Evolutionary conservation across 2,113 vertebrate genomes (phyloP).

Genomic region (Sinocyclocheilus anophthalmus): DNA sequence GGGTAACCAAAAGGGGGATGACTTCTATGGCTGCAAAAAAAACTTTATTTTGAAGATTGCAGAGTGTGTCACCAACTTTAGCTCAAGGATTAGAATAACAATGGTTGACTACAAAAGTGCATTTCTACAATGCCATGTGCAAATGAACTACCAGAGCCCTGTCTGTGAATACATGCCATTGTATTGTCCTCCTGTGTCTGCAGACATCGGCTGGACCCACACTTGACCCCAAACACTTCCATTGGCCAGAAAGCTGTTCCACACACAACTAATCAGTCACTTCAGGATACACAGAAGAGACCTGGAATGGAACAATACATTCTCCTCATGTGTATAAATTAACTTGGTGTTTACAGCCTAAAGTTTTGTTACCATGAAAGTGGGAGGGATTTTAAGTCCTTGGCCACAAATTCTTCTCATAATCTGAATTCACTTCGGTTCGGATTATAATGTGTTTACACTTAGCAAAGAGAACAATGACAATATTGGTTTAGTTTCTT

Average conservation of each 20-base stretch:
- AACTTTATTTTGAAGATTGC: background rate
- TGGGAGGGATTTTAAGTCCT: background rate
- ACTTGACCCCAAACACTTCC: conserved; percentile 22
- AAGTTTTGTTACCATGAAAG: background rate
- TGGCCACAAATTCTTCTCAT: background rate
- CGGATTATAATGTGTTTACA: background rate
- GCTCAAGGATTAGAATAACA: background rate
- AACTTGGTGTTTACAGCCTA: background rate
- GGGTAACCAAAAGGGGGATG: too few relatives aligned
- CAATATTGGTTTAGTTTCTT: background rate
- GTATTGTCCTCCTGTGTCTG: conserved; percentile 22
- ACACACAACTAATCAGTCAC: conserved; percentile 16
- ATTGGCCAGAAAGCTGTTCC: conserved; percentile 9
- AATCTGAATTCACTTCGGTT: background rate
- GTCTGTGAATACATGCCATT: conserved; percentile 23
- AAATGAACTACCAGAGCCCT: conserved; percentile 20
- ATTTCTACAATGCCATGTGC: background rate
- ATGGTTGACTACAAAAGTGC: background rate
- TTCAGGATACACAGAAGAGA: background rate
- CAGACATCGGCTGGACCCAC: background rate
- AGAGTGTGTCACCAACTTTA: background rate
- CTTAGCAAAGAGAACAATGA: background rate
- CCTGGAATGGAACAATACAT: background rate
- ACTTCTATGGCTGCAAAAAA: too few relatives aligned
- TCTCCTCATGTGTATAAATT: too few relatives aligned